These are phyloP conservation scores for Cyprinus carpio DNA, from an alignment of 2,113 vertebrate species.

Conservation along the genomic window DNA sequence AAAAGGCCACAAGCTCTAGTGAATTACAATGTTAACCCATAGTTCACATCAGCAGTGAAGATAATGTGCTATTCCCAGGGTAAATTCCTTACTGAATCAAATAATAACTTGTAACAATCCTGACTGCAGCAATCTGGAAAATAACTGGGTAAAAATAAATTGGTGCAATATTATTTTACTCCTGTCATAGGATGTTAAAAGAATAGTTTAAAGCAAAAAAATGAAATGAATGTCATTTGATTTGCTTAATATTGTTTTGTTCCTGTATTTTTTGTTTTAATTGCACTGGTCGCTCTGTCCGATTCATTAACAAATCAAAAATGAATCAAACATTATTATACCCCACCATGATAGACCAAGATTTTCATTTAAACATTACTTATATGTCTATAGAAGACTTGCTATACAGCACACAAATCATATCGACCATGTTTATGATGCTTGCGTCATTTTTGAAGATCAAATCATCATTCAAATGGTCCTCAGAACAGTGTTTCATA, in stretches of 20 bases:
- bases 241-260: background rate
- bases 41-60: background rate
- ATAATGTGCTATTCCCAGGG: background rate
- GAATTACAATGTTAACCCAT: background rate
- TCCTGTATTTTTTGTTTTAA: too few relatives aligned
- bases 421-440: background rate
- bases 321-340: background rate
- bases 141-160: background rate
- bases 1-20: background rate
- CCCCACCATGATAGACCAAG: too few relatives aligned
- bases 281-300: background rate
- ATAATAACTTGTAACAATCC: background rate
- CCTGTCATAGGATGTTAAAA: background rate
- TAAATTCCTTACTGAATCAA: background rate
- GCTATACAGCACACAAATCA: background rate
- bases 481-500: background rate
- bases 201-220: background rate
- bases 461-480: background rate
- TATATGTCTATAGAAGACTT: background rate
- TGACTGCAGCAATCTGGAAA: background rate
- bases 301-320: background rate
- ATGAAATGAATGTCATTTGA: background rate
- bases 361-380: background rate
- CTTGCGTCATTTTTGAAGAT: background rate
- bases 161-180: background rate